phyloP scores from a whole-genome alignment of 2,113 vertebrate genomes.

The Neodon shergylaensis region DNA sequence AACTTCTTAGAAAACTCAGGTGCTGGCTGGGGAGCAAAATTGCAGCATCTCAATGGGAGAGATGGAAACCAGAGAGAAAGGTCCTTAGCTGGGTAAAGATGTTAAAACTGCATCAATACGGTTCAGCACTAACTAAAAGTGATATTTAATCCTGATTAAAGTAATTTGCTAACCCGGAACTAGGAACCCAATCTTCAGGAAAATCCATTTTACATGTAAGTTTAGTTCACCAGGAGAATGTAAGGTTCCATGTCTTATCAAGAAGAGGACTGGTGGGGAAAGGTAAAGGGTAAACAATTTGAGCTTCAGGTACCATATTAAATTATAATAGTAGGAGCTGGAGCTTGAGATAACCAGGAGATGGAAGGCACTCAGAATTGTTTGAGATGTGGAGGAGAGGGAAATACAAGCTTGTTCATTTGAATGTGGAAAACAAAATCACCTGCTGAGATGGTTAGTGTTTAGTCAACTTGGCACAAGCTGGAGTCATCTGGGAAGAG shows the following conservation, averaged over 20 bases:
- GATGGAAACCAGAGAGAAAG: background rate
- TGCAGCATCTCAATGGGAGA: background rate
- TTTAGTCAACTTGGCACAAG: background rate
- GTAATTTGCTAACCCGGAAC: background rate
- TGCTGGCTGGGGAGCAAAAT: background rate
- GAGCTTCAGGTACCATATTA: background rate
- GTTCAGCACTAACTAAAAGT: background rate
- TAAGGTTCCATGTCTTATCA: background rate
- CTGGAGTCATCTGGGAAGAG: background rate
- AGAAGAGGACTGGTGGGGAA: background rate
- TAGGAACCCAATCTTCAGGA: background rate
- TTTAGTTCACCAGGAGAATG: background rate
- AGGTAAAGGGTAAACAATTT: background rate
- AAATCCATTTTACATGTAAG: background rate
- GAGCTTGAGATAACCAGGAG: background rate
- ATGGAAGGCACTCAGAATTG: background rate
- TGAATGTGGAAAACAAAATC: constrained; percentile 35
- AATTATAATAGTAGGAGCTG: background rate
- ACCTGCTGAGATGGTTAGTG: background rate
- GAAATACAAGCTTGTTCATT: background rate
- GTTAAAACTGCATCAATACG: background rate
- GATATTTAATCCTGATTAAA: background rate
- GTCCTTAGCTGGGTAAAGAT: background rate
- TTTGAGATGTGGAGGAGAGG: background rate
- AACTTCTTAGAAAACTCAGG: background rate